Evolutionary conservation across 64 coral and sea anemone species (phyloP), one percentile per base, ranked within the genome.

Genomic region (Porites australiensis): DNA sequence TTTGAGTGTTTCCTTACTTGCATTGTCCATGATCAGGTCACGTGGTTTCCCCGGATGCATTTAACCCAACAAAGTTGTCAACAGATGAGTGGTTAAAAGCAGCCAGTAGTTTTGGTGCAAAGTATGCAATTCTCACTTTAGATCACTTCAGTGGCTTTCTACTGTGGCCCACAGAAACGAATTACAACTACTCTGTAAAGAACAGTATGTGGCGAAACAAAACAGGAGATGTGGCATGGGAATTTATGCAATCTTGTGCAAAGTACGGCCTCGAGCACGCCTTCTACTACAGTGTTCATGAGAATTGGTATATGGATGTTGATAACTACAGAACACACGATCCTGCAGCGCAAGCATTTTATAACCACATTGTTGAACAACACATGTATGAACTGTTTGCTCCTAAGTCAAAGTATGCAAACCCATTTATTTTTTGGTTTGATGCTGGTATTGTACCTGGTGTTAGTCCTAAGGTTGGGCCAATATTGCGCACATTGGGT

Each of bases 1-100:
- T 15, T 19, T 18, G n/a, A 66, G 63, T 66, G 4, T 66, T 66
- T 4, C 18, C 43, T 5, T 70, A 51, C 12, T 13, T 50, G 47
- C 5, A 4, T 76, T 46, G 16, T 16, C n/a, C 4, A 49, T 48
- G 6, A 37, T 6, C 77, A 92, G 90, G 82, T 8, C 82, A 87
- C 37, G 90, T 92, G 18, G 82, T 64, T 59, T 54, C 16, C 44
- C 82, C 82, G 11, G 82, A 78, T 54, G 75, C 52, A 53, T 92
- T 92, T 49, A 58, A 77, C 61, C 82, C 82, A 67, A 83, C 82
- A 16, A 75, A 92, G 52, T 60, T 92, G 23, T 87, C 82, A 62
- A 92, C 90, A 52, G 90, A 87, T 68, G 60, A 92, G 15, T 92
- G 90, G 90, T 67, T 92, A 63, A 84, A 92, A 20, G 90, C 90